A percentile compares a stretch with the other conserved stretches of the same genome.
Conservation (phyloP, 2,113 vertebrate species). For the Ictidomys tridecemlineatus region DNA sequence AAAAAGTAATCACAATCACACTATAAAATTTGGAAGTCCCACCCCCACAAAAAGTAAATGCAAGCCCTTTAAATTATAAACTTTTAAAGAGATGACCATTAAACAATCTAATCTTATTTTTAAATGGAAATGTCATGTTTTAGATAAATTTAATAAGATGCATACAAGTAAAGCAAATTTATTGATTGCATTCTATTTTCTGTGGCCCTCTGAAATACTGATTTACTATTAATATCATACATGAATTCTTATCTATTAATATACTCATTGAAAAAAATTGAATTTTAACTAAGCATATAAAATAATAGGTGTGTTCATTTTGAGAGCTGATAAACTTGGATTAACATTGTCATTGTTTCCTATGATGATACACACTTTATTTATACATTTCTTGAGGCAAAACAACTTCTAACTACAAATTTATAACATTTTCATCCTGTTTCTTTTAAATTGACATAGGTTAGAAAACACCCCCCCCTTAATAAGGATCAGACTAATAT, state of each 20-base stretch:
- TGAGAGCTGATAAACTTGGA: background rate
- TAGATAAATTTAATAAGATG: background rate
- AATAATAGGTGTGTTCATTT: background rate
- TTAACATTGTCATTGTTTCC: background rate
- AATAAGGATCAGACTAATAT: background rate
- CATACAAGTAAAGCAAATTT: background rate
- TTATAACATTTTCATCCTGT: background rate
- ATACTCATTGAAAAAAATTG: background rate
- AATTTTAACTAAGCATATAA: background rate
- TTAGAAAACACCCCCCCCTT: background rate
- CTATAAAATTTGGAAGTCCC: background rate
- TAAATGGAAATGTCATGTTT: background rate
- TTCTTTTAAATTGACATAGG: background rate
- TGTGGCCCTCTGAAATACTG: background rate
- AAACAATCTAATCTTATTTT: background rate
- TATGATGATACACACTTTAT: background rate
- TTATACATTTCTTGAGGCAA: constrained; percentile 24
- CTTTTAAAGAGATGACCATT: background rate
- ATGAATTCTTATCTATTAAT: background rate
- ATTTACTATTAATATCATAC: background rate
- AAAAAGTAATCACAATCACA: background rate
- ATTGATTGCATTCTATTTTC: background rate
- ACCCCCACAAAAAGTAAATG: background rate
- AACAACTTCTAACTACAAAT: background rate
- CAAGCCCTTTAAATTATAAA: background rate